These are phyloP conservation scores for Tenthredo distinguenda DNA, from an alignment of 2,888 invertebrate genomes.

Conservation along the genomic window DNA sequence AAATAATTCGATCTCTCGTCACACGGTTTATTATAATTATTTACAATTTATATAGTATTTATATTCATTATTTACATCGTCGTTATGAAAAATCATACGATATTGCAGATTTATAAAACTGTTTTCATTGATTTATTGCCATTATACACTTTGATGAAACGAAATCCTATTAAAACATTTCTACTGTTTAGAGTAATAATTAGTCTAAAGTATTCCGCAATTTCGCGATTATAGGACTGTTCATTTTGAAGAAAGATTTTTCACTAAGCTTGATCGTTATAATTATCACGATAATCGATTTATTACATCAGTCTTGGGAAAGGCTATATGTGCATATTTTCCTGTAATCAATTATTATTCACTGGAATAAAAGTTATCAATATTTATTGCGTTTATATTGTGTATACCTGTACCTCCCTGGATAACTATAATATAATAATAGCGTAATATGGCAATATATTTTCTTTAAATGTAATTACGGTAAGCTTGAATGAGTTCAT, in stretches of 20 bases:
- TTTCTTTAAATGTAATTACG: not conserved
- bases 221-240: not conserved
- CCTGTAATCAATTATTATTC: not conserved
- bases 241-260: not conserved
- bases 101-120: not conserved
- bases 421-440: constrained; percentile 7
- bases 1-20: not conserved
- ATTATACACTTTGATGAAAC: not conserved
- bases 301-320: not conserved
- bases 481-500: not conserved
- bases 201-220: not conserved
- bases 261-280: not conserved
- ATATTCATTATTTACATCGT: constrained; percentile 30
- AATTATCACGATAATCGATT: not conserved
- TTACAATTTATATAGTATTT: constrained; percentile 10
- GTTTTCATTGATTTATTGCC: not conserved
- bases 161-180: not conserved
- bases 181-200: not conserved
- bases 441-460: constrained; percentile 6
- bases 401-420: not conserved
- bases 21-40: constrained; percentile 10
- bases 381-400: not conserved
- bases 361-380: not conserved
- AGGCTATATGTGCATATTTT: not conserved
- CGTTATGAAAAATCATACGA: not conserved